phyloP scores from a whole-genome alignment of 2,888 invertebrate genomes.

The Meiosimyza platycephala region DNA sequence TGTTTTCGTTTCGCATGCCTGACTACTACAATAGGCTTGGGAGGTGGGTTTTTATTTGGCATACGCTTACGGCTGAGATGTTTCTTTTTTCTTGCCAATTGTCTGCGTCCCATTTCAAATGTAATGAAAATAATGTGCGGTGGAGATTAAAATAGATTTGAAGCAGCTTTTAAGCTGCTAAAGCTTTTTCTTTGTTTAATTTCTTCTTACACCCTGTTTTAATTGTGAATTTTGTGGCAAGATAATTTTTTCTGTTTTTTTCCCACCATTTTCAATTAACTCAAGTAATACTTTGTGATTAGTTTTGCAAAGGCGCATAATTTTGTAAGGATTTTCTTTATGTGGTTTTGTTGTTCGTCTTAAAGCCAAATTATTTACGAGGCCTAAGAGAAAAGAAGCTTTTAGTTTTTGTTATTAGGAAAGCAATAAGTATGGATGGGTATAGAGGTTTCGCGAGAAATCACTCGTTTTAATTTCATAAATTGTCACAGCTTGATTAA shows the following conservation, averaged over 20 bases:
- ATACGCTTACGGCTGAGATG: constrained; percentile 2
- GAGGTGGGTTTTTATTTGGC: background rate
- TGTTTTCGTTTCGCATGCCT: background rate
- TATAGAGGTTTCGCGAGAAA: no score
- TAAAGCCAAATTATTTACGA: background rate
- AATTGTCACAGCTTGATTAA: no score
- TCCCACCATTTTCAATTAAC: constrained; percentile 44
- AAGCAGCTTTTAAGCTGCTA: constrained; percentile 26
- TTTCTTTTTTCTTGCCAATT: background rate
- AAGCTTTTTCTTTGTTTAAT: constrained; percentile 35
- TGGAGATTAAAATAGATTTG: constrained; percentile 37
- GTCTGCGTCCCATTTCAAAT: constrained; percentile 36
- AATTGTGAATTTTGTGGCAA: constrained; percentile 9
- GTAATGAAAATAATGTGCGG: constrained; percentile 48
- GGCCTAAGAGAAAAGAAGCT: no score
- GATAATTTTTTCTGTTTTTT: constrained; percentile 16
- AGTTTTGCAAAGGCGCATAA: constrained; percentile 23
- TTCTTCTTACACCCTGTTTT: constrained; percentile 25
- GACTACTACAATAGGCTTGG: background rate
- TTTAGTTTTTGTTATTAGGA: no score
- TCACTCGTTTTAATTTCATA: no score
- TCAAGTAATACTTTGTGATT: constrained; percentile 47
- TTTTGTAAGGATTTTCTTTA: background rate
- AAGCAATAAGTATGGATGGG: no score
- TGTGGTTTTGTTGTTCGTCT: background rate